Conservation (phyloP, 2,888 invertebrate species). For the Eretmocerus hayati region DNA sequence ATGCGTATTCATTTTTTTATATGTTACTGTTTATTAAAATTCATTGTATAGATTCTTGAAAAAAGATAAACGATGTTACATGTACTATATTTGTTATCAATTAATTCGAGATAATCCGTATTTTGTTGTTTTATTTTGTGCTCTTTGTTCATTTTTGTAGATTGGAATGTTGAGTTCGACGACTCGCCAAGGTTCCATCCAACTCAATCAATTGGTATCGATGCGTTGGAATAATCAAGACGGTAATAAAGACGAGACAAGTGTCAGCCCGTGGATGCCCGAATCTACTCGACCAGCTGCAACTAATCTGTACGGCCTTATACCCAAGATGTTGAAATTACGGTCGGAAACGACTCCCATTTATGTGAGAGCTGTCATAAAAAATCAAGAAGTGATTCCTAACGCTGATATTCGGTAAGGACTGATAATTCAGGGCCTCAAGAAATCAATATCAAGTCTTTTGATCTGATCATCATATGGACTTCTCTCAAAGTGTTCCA, state of each 20-base stretch:
- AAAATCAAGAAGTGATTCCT: conserved; percentile 56
- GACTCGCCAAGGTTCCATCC: conserved; percentile 40
- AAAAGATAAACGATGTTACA: too few species aligned
- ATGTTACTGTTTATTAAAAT: too few species aligned
- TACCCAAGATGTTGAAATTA: conserved; percentile 56
- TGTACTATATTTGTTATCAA: too few species aligned
- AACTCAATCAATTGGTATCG: conserved; percentile 62
- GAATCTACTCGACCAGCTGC: conserved; percentile 46
- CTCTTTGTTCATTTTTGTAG: conserved; percentile 22
- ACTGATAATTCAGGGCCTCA: too few species aligned
- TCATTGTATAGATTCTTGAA: too few species aligned
- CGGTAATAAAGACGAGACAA: conserved; percentile 19
- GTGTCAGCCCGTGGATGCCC: conserved; percentile 57
- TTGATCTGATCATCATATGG: too few species aligned
- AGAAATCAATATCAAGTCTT: too few species aligned
- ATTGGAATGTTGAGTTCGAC: conserved; percentile 38
- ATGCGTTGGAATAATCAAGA: conserved; percentile 57
- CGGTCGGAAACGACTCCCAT: conserved; percentile 63
- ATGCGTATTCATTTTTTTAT: too few species aligned
- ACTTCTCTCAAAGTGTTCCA: too few species aligned
- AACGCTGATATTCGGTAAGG: conserved; percentile 62
- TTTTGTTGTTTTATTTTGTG: too few species aligned
- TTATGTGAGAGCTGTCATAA: conserved; percentile 64
- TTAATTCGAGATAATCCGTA: too few species aligned
- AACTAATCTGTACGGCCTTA: conserved; percentile 48